These are phyloP conservation scores for Baryphthengus martii DNA, from an alignment of 2,113 vertebrate genomes.

Conservation along the genomic window DNA sequence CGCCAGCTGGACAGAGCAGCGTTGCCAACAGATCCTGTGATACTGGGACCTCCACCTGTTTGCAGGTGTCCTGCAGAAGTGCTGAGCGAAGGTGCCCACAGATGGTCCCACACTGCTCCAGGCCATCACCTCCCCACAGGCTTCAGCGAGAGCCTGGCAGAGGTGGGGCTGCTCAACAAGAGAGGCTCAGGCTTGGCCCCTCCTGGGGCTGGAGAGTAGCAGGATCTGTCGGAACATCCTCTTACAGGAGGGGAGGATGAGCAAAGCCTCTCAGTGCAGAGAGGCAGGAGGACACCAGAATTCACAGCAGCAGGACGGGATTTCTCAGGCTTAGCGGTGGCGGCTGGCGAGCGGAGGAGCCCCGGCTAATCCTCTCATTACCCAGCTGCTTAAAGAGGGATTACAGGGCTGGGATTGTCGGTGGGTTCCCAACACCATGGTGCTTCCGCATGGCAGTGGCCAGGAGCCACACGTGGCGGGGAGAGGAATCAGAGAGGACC, in stretches of 20 bases:
- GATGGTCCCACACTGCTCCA: not conserved
- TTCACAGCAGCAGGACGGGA: not conserved
- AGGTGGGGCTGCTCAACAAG: accelerated
- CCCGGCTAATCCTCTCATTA: not conserved
- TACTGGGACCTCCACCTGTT: not conserved
- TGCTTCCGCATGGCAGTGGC: not conserved
- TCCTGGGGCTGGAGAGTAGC: not conserved
- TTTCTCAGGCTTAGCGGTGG: not conserved
- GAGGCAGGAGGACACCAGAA: accelerated
- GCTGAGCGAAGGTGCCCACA: not conserved
- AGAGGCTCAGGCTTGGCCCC: not conserved
- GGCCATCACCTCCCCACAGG: accelerated
- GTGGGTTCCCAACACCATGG: not conserved
- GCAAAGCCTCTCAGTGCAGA: too few relatives aligned
- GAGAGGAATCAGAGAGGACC: not conserved
- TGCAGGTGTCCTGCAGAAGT: not conserved
- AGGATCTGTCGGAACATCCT: accelerated
- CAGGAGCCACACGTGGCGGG: not conserved
- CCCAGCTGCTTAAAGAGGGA: not conserved
- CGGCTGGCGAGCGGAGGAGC: not conserved
- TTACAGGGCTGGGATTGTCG: not conserved
- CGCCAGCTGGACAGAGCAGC: too few relatives aligned
- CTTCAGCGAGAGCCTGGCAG: not conserved
- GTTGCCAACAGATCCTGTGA: too few relatives aligned
- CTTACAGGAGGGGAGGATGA: accelerated